Conservation (phyloP, 1,140 invertebrate species). For the Apis cerana region DNA sequence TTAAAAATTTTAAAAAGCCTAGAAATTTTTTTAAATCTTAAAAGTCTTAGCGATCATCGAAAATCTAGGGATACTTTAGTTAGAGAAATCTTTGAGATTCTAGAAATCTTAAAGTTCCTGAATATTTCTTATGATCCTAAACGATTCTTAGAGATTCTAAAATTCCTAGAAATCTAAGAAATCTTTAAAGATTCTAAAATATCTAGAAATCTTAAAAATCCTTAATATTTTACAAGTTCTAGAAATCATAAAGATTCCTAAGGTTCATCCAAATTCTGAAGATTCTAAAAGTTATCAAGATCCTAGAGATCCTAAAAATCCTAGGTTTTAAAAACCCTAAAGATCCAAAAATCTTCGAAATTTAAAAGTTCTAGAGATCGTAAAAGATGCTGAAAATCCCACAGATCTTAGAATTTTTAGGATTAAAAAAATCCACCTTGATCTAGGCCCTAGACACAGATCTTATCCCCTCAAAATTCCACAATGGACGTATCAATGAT, state of each 20-base stretch:
- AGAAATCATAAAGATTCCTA: not conserved
- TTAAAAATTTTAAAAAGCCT: no score
- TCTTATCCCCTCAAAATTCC: not conserved
- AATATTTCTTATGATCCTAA: not conserved
- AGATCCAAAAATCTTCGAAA: not conserved
- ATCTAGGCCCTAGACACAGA: not conserved
- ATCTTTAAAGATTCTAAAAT: not conserved
- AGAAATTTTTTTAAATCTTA: no score
- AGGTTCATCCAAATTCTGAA: not conserved
- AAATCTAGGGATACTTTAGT: not conserved
- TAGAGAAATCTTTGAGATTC: not conserved
- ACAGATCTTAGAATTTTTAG: not conserved
- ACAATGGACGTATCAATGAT: not conserved
- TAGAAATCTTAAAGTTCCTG: not conserved
- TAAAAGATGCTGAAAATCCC: not conserved
- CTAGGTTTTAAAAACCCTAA: not conserved
- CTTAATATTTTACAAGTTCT: not conserved
- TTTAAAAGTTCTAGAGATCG: not conserved
- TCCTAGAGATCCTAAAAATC: not conserved
- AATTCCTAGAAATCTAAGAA: not conserved
- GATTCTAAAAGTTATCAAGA: no score
- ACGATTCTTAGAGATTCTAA: not conserved
- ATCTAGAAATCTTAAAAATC: not conserved
- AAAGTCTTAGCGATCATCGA: not conserved
- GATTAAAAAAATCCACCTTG: not conserved